Evolutionary conservation across 2,113 vertebrate genomes (phyloP).

Genomic region (Laticauda colubrina): DNA sequence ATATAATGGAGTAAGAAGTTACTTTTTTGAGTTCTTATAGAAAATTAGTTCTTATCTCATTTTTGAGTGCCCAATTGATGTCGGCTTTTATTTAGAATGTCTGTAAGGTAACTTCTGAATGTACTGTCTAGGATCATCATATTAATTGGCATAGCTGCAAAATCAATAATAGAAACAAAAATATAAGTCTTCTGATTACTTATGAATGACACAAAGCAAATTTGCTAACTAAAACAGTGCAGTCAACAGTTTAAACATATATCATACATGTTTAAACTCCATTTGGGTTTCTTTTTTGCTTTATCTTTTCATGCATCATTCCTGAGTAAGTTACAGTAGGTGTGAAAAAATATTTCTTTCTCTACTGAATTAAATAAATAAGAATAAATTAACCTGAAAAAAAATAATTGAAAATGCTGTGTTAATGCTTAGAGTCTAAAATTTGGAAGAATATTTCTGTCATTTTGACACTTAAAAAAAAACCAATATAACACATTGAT

Average conservation of each 20-base stretch:
- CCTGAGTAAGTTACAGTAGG: slow-evolving; percentile 25
- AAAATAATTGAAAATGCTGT: slow-evolving; percentile 72
- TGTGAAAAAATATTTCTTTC: slow-evolving; percentile 38
- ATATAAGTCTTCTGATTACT: slow-evolving; percentile 67
- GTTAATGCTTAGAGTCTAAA: slow-evolving; percentile 56
- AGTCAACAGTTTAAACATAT: slow-evolving; percentile 52
- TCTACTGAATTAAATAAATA: slow-evolving; percentile 31
- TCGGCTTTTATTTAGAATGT: slow-evolving; percentile 75
- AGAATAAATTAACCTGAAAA: slow-evolving; percentile 39
- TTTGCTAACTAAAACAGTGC: slow-evolving; percentile 65
- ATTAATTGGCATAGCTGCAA: slow-evolving; percentile 69
- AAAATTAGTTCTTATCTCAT: slow-evolving; percentile 62
- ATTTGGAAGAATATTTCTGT: slow-evolving; percentile 73
- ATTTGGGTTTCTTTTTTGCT: slow-evolving; percentile 42
- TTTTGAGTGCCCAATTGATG: slow-evolving; percentile 62
- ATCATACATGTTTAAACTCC: slow-evolving; percentile 49
- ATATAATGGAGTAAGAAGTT: slow-evolving; percentile 31
- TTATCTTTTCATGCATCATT: slow-evolving; percentile 36
- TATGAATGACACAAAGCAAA: slow-evolving; percentile 70
- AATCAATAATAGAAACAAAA: slow-evolving; percentile 72
- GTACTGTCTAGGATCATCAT: slow-evolving; percentile 62
- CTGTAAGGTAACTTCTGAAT: slow-evolving; percentile 63
- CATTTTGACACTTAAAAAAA: slow-evolving; percentile 66
- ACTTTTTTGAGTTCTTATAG: slow-evolving; percentile 58
- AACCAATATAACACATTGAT: slow-evolving; percentile 68